Evolutionary conservation across 2,888 invertebrate genomes (phyloP).

Genomic region (Conistra vaccinii): DNA sequence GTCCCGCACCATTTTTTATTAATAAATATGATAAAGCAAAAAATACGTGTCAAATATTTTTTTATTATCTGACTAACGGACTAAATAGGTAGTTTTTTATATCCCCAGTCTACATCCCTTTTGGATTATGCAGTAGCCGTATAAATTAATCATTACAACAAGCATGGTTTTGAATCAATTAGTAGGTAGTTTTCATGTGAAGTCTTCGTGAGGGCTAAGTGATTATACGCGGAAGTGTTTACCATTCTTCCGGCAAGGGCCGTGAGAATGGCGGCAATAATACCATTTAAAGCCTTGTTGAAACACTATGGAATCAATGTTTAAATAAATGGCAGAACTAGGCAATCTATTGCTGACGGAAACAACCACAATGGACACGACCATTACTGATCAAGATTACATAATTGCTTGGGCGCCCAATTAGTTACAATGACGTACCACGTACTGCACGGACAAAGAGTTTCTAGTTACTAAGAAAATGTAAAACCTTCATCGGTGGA

Average conservation of each 20-base stretch:
- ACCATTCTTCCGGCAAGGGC: constrained; percentile 72
- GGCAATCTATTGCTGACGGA: constrained; percentile 56
- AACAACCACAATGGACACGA: constrained; percentile 49
- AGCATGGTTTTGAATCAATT: constrained; percentile 52
- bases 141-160: constrained; percentile 42
- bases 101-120: too few relatives aligned
- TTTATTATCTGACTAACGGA: too few relatives aligned
- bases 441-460: constrained; percentile 9
- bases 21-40: too few relatives aligned
- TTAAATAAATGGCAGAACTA: constrained; percentile 47
- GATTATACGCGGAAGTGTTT: constrained; percentile 71
- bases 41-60: too few relatives aligned
- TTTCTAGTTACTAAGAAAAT: constrained; percentile 49
- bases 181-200: constrained; percentile 49
- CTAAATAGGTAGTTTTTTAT: too few relatives aligned
- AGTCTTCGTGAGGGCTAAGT: constrained; percentile 57
- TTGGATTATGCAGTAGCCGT: constrained; percentile 15
- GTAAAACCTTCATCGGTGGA: constrained; percentile 17
- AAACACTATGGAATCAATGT: constrained; percentile 51
- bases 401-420: constrained; percentile 58
- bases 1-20: too few relatives aligned
- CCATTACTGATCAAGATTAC: constrained; percentile 59
- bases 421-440: constrained; percentile 54
- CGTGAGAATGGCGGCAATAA: constrained; percentile 68
- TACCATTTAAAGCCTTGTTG: constrained; percentile 58